Base-by-base conservation (phyloP, 2,888 invertebrate genomes). In the Nezara viridula region DNA sequence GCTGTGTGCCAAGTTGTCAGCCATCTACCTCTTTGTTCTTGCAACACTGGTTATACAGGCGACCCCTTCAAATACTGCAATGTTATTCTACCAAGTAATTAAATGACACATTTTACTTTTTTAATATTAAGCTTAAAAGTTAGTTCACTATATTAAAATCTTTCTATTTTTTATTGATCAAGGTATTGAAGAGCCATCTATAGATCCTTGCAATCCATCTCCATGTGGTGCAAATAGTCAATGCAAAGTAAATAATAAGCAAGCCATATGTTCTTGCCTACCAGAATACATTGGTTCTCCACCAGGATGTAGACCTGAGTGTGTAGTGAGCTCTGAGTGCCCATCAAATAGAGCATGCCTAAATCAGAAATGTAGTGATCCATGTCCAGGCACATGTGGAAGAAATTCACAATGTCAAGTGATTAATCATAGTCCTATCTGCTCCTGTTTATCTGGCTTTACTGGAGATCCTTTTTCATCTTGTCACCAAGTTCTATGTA, bases 181-280 rank as follows among this genome's bases (percentile, higher is more conserved):
- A 88, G 88, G 44, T 73, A 24, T 73, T 73, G 60, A 88, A 88
- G 49, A 73, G 66, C 10, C 73, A 47, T 73, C 66, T 21, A 89
- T 89, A 60, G 90, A 92, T 88, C 96, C 96, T 4, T 97, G 97
- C 92, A 93, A 94, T 90, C 96, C 97, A 88, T 95, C 96, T 5
- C 97, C 97, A 0, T 98, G 97, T 92, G 97, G 97, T 60, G 95
- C 96, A 12, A 97, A 97, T 92, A 96, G 97, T 91, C 94, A 95
- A 91, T 97, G 97, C 92, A 95, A 95, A 91, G 96, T 95, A 92
- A 92, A 95, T 47, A 96, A 96, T 91, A 94, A 94, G 47, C 95
- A 96, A 93, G 95, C 95, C 0, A 94, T 96, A 37, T 97, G 96
- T 92, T 95, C 95, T 87, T 96, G 96, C 92, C 93, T 95, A 90